Evolutionary conservation across 2,113 vertebrate species (phyloP).

Genomic region (Cyprinodon brontotheroides): DNA sequence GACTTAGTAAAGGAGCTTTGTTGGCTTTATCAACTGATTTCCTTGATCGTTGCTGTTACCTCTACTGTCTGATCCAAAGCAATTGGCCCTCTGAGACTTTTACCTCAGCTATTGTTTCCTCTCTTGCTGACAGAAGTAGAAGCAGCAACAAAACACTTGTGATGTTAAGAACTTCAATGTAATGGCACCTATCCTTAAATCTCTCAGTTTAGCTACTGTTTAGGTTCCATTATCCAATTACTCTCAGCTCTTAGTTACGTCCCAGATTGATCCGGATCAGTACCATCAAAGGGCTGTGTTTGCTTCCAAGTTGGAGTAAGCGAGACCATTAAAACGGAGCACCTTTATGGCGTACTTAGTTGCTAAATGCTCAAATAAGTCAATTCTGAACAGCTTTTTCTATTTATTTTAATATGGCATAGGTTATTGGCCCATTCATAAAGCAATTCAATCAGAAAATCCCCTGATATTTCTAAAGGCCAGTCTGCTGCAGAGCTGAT

Average conservation of each 20-base stretch:
- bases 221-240: not conserved
- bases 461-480: not conserved
- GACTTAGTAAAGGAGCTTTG: not conserved
- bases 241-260: not conserved
- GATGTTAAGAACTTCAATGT: not conserved
- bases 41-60: not conserved
- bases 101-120: not conserved
- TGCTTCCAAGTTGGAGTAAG: not conserved
- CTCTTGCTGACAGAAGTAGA: not conserved
- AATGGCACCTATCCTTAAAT: not conserved
- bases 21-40: not conserved
- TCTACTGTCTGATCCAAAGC: not conserved
- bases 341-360: not conserved
- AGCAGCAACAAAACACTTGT: not conserved
- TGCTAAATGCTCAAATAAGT: not conserved
- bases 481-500: not conserved
- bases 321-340: not conserved
- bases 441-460: not conserved
- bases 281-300: not conserved
- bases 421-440: not conserved
- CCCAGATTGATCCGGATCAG: not conserved
- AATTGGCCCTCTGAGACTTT: not conserved
- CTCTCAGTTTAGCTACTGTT: not conserved
- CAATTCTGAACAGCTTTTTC: not conserved
- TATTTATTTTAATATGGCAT: not conserved